Evolutionary conservation across 1,140 invertebrate genomes (phyloP), one percentile per base, ranked within the genome.

Genomic region (Drosophila sproati): DNA sequence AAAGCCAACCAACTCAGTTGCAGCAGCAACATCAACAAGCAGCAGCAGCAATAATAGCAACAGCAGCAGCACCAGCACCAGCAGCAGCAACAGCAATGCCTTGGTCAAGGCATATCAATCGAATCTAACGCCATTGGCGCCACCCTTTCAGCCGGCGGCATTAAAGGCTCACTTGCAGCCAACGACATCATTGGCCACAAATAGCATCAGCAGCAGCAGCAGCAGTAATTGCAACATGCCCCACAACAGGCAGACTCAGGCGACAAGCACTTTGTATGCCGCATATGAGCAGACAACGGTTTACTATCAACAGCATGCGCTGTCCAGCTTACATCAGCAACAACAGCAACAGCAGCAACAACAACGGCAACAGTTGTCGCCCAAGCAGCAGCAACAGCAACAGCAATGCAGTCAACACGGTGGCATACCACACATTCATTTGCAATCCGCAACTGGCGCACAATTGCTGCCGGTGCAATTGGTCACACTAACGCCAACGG

Each of bases 31-130:
- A 32, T 39, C 43, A 32, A 12, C 67, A 55, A 43, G 10, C 39
- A 43, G 39, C 39, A 41, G 39, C 8, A 10, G 4, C 5, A 37
- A 5, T 4, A 37, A 7, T 4, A 34, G 5, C 34, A 34, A 34
- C 34, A 45, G 28, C 47, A 59, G 39, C 67, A 51, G 41, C 77
- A 34, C 3, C 34, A 34, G 5, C 5, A 76, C n/a, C n/a, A n/a
- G n/a, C n/a, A n/a, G n/a, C n/a, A n/a, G n/a, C n/a, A n/a, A 56
- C 5, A 79, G 64, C 34, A 81, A 70, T 37, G 83, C 86, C 1
- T 48, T 91, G 67, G 59, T 91, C 5, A 92, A 86, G 50, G 91
- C 91, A 6, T 91, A 86, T 28, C 90, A 92, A 69, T 92, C 91
- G 37, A 92, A 92, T 52, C 56, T 92, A 31, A 92, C 91, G 8